Evolutionary conservation across 2,888 invertebrate species (phyloP).

Genomic region (Apamea crenata): DNA sequence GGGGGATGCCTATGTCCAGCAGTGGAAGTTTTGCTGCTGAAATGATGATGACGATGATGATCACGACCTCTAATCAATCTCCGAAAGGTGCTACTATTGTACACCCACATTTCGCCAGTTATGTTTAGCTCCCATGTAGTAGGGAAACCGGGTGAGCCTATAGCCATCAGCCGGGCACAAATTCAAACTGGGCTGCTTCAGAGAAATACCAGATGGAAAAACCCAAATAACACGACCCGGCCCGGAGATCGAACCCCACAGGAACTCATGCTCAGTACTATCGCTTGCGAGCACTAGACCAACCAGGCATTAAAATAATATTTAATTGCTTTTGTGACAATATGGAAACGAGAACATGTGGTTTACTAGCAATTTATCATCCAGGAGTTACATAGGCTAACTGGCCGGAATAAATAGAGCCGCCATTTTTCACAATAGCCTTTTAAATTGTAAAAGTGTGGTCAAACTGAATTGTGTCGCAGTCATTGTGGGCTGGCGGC

Average conservation of each 20-base stretch:
- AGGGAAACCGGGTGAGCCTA: not conserved
- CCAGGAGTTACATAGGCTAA: slow-evolving; percentile 30
- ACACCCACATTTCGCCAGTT: not conserved
- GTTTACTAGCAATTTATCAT: slow-evolving; percentile 49
- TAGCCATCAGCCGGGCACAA: not conserved
- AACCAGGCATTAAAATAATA: slow-evolving; percentile 4
- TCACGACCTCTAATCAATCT: not conserved
- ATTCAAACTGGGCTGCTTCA: not conserved
- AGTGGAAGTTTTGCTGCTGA: too few relatives aligned
- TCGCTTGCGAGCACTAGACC: not conserved
- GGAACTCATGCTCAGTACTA: too few relatives aligned
- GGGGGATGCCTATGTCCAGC: too few relatives aligned
- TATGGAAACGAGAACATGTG: slow-evolving; percentile 21
- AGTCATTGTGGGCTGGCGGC: slow-evolving; percentile 22
- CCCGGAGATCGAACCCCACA: not conserved
- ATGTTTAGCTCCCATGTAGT: not conserved
- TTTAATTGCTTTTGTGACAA: slow-evolving; percentile 32
- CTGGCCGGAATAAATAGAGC: slow-evolving; percentile 35
- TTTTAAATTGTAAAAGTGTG: slow-evolving; percentile 46
- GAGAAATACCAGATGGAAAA: not conserved
- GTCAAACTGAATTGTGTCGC: slow-evolving; percentile 30
- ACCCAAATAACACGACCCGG: not conserved
- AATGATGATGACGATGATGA: too few relatives aligned
- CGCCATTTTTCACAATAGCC: slow-evolving; percentile 33
- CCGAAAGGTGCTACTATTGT: not conserved